Percentiles rank a stretch among this genome's conserved stretches.
These are phyloP conservation scores for Poecilia gillii DNA, from an alignment of 2,797 vertebrate species.

Conservation along the genomic window DNA sequence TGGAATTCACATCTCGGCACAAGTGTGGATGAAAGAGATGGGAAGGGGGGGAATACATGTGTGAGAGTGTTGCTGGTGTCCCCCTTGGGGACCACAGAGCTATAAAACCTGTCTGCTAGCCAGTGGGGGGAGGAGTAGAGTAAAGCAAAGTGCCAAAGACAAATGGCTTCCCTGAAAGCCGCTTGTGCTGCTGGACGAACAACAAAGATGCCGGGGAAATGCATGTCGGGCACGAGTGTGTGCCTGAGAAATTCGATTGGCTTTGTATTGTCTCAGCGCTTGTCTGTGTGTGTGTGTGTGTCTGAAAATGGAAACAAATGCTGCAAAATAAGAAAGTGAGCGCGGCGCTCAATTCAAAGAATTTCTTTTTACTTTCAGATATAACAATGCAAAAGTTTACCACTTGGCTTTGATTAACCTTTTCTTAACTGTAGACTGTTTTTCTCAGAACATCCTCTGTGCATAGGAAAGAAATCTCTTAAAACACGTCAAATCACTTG, in stretches of 20 bases:
- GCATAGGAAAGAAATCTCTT: not conserved
- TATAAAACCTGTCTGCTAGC: conserved; percentile 76
- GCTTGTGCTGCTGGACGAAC: conserved; percentile 68
- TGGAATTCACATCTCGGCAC: conserved; percentile 55
- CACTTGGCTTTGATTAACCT: not conserved
- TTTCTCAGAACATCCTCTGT: not conserved
- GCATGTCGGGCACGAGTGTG: conserved; percentile 12
- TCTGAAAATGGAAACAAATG: conserved; percentile 18
- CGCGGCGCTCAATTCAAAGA: not conserved
- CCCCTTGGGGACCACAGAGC: conserved; percentile 56
- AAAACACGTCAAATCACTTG: not conserved
- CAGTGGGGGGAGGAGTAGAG: conserved; percentile 72
- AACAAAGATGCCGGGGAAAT: conserved; percentile 62
- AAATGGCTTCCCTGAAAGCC: conserved; percentile 74
- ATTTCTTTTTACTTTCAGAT: not conserved
- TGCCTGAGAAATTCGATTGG: conserved; percentile 19
- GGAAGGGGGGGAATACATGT: conserved; percentile 27
- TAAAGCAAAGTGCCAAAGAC: conserved; percentile 76
- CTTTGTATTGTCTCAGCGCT: conserved; percentile 14
- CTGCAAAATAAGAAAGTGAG: not conserved
- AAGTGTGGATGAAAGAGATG: conserved; percentile 44
- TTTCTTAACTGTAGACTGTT: not conserved
- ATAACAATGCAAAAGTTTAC: not conserved
- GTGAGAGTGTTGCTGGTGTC: conserved; percentile 34
- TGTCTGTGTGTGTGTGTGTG: conserved; percentile 16